A percentile compares a stretch with the other conserved stretches of the same genome.
Evolutionary conservation across 2,797 vertebrate species (phyloP).

Genomic region (Buphagus erythrorhynchus): DNA sequence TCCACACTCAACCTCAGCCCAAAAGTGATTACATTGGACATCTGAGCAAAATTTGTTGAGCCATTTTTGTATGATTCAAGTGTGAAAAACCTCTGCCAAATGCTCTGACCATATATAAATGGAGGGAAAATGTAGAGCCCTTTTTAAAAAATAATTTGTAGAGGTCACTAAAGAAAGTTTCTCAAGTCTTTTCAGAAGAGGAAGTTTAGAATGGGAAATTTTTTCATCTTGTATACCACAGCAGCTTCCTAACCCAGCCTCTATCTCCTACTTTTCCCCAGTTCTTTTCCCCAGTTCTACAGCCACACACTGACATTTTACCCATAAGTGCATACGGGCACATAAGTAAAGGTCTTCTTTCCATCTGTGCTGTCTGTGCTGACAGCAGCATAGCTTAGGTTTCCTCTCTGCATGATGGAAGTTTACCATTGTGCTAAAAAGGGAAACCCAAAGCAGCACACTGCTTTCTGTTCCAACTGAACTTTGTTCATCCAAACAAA

Average conservation of each 20-base stretch:
- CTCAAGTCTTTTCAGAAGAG: background rate
- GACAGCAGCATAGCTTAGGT: background rate
- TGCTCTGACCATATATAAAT: background rate
- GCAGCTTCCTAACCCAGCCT: background rate
- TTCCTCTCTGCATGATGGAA: background rate
- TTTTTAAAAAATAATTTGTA: background rate
- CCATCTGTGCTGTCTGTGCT: background rate
- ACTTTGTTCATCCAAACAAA: slow-evolving; percentile 1
- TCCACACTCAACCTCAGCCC: background rate
- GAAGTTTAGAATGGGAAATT: background rate
- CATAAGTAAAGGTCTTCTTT: background rate
- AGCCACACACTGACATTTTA: background rate
- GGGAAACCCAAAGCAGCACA: background rate
- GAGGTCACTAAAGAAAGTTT: background rate
- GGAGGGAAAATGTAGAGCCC: background rate
- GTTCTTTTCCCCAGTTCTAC: background rate
- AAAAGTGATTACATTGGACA: background rate
- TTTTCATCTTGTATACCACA: background rate
- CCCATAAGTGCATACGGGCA: accelerated
- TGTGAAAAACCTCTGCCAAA: background rate
- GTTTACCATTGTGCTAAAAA: background rate
- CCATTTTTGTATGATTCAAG: background rate
- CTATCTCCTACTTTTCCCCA: background rate
- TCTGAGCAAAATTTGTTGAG: slow-evolving; percentile 17
- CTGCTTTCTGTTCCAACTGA: background rate